A percentile compares a stretch with the other conserved stretches of the same genome.
These are phyloP conservation scores for Ammodramus savannarum DNA, from an alignment of 2,113 vertebrate genomes.

Conservation along the genomic window DNA sequence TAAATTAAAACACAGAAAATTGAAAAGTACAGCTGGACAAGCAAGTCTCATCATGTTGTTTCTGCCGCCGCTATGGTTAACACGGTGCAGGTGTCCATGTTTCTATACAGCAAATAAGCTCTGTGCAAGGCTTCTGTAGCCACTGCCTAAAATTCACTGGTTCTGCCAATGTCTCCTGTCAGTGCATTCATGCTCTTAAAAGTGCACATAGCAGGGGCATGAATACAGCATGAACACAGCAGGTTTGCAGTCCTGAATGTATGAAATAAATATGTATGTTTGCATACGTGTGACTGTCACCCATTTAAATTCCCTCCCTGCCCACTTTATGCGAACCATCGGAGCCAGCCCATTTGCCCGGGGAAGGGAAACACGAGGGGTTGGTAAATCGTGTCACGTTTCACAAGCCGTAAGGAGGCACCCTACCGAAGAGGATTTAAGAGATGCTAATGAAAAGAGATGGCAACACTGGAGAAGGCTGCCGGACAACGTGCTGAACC, in stretches of 20 bases:
- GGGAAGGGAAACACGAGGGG: not conserved
- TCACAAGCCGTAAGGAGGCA: not conserved
- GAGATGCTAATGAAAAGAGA: conserved; percentile 37
- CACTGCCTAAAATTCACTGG: not conserved
- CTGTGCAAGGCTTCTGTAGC: not conserved
- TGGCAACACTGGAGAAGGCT: not conserved
- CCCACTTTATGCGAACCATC: not conserved
- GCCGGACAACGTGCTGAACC: not conserved
- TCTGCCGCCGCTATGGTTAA: not conserved
- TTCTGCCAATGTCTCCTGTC: not conserved
- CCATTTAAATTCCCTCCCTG: not conserved
- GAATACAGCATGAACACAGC: not conserved
- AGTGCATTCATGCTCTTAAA: not conserved
- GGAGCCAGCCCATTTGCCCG: not conserved
- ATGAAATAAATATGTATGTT: not conserved
- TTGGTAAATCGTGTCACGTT: not conserved
- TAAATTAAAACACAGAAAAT: not conserved
- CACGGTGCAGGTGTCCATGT: not conserved
- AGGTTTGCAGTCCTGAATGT: not conserved
- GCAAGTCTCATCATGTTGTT: not conserved
- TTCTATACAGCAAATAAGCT: not conserved
- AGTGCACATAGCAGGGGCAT: not conserved
- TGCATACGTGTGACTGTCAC: rapidly evolving
- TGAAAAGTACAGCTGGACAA: not conserved
- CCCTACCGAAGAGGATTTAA: not conserved